A percentile compares a stretch with the other conserved stretches of the same genome.
phyloP scores from a whole-genome alignment of 2,888 invertebrate species.

The Spisula subtruncata region DNA sequence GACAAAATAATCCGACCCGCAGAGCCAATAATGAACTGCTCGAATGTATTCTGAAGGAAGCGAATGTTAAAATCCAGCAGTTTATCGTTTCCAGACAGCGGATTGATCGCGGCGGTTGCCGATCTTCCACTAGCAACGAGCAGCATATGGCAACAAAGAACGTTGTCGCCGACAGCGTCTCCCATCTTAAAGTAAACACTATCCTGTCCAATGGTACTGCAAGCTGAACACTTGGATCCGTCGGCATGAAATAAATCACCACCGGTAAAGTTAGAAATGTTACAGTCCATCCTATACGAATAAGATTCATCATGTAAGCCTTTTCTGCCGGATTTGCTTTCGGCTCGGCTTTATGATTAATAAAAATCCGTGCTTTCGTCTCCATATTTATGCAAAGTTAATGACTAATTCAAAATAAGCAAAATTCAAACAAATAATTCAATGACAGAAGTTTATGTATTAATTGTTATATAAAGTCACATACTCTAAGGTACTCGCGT shows the following conservation, averaged over 20 bases:
- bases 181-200: slow-evolving; percentile 26
- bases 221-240: not conserved
- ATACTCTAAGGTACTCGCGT: no score
- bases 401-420: no score
- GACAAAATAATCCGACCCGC: slow-evolving; percentile 16
- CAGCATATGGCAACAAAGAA: not conserved
- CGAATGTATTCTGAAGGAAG: slow-evolving; percentile 21
- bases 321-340: not conserved
- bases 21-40: slow-evolving; percentile 1
- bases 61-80: not conserved
- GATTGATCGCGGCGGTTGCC: not conserved
- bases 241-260: slow-evolving; percentile 21
- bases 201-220: not conserved
- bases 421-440: no score
- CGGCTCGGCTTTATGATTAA: not conserved
- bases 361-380: not conserved
- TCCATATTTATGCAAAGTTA: no score
- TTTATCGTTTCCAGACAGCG: slow-evolving; percentile 15
- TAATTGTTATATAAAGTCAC: no score
- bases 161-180: not conserved
- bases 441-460: no score
- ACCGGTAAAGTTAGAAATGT: not conserved
- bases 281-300: not conserved
- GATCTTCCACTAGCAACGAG: not conserved
- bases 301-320: not conserved